Conservation (phyloP, 1,140 invertebrate genomes). For the Spodoptera frugiperda region DNA sequence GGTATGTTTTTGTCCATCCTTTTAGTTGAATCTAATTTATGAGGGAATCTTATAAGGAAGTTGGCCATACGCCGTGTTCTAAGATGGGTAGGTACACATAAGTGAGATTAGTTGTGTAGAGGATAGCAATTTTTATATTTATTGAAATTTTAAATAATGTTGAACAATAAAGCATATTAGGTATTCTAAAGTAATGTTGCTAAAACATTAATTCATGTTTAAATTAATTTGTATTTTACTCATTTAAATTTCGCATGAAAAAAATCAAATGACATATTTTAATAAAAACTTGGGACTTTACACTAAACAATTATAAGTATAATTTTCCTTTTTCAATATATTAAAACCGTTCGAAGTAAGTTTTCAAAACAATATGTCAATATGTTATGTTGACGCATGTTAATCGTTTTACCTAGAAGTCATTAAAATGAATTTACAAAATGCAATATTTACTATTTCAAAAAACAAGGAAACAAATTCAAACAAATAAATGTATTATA, state of each 20-base stretch:
- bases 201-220: no score
- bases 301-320: no score
- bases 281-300: no score
- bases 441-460: neutral
- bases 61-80: neutral
- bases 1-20: slow-evolving; percentile 42
- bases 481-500: slow-evolving; percentile 11
- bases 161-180: no score
- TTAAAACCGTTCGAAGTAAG: no score
- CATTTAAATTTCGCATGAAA: no score
- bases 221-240: no score
- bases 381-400: neutral
- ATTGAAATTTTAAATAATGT: no score
- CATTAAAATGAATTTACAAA: slow-evolving; percentile 3
- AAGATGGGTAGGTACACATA: neutral
- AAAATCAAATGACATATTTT: no score
- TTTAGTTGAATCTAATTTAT: slow-evolving; percentile 48
- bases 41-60: slow-evolving; percentile 3
- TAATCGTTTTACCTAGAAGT: slow-evolving; percentile 2
- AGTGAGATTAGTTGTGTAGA: slow-evolving; percentile 8
- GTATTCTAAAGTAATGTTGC: no score
- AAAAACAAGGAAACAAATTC: slow-evolving; percentile 21
- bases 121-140: no score
- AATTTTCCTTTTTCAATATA: neutral
- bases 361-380: slow-evolving; percentile 22